Evolutionary conservation across 1,140 invertebrate species (phyloP), one percentile per base, ranked within the genome.

Genomic region (Homalodisca vitripennis): DNA sequence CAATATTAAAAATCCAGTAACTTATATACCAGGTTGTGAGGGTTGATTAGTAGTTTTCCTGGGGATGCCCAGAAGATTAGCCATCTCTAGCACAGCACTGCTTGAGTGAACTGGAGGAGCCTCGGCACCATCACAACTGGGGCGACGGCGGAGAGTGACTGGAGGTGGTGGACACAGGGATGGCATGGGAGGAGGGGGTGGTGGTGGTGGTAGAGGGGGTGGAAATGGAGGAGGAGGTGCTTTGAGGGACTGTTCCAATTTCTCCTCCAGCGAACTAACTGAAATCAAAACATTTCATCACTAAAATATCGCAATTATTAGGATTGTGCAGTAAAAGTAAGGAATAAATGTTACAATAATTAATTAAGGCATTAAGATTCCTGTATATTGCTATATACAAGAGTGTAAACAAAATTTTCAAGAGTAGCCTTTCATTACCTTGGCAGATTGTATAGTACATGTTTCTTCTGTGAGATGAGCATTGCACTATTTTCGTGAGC

Each of bases 61-160:
- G 81, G 70, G 75, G 22, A 81, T 81, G 3, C 84, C 85, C 41
- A 88, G 76, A 76, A 87, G 81, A 63, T 82, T 84, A 3, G 85
- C 85, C 84, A 88, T 86, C 66, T 86, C 85, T 0, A 79, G 77
- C 1, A 82, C 78, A 0, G 82, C 82, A 0, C 78, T 80, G 17
- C 74, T 76, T 31, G 66, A 20, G 13, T 20, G 41, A 17, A 1
- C 20, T 3, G 17, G 17, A 31, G 32, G n/a, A 13, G 80, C 77
- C 2, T 68, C 41, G 17, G 66, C 34, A 24, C 41, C 55, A 22
- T 68, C 82, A 80, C 2, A 80, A 80, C 0, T 41, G 46, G 27
- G 29, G 30, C 30, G 29, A 17, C 20, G 22, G 20, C 62, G 20
- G n/a, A 30, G 13, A 17, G 60, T 22, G 0, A 67, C 32, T 57